Conservation (phyloP, 2,113 vertebrate genomes). For the Lophura nycthemera region DNA sequence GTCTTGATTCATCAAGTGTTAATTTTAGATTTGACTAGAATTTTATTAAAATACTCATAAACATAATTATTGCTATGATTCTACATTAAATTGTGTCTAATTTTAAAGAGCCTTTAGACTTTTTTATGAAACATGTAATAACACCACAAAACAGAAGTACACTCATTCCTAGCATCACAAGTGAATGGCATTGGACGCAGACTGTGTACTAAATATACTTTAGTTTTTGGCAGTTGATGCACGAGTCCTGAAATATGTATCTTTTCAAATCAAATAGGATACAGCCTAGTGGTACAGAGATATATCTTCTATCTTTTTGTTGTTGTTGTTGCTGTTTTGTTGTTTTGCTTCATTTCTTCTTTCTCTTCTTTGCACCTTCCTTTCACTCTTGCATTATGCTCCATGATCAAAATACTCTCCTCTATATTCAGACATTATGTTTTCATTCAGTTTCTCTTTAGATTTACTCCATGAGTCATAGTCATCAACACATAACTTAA, state of each 20-base stretch:
- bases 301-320: neutral
- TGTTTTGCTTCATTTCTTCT: neutral
- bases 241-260: fast-evolving
- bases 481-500: neutral
- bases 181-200: neutral
- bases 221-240: neutral
- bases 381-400: neutral
- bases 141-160: neutral
- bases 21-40: neutral
- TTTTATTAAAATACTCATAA: neutral
- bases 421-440: neutral
- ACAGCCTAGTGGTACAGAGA: neutral
- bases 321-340: neutral
- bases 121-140: neutral
- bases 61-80: neutral
- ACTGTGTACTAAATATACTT: neutral
- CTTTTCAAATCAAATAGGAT: neutral
- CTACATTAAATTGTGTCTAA: neutral
- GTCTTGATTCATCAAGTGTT: neutral
- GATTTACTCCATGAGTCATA: neutral
- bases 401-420: neutral
- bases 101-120: neutral
- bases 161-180: neutral
- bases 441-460: neutral
- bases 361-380: fast-evolving